Conservation (phyloP, 2,888 invertebrate genomes). For the Orthosia cruda region DNA sequence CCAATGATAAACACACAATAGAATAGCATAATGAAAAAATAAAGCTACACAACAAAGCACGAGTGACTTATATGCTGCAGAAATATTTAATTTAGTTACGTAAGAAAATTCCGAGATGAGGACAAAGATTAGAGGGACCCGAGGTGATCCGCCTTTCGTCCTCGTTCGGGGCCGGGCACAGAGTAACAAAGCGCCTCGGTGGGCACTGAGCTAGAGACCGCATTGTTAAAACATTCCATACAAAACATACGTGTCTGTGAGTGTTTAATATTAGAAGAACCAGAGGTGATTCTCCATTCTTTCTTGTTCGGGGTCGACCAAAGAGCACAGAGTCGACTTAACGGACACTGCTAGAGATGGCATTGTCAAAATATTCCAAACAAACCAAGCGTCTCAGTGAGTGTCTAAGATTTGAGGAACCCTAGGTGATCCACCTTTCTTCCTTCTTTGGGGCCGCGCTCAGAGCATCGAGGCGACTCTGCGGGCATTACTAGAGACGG, state of each 20-base stretch:
- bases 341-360: too few species aligned
- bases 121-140: constrained; percentile 43
- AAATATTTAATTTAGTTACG: constrained; percentile 54
- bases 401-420: too few species aligned
- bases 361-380: too few species aligned
- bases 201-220: background rate
- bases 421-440: too few species aligned
- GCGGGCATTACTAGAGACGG: too few species aligned
- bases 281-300: constrained; percentile 32
- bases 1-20: background rate
- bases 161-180: constrained; percentile 1
- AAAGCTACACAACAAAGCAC: constrained; percentile 5
- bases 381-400: too few species aligned
- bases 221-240: too few species aligned
- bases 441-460: too few species aligned
- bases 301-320: too few species aligned
- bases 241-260: too few species aligned
- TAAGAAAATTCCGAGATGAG: constrained; percentile 34
- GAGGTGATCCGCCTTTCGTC: constrained; percentile 22
- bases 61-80: constrained; percentile 9
- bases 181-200: background rate
- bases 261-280: constrained; percentile 31
- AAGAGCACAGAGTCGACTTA: too few species aligned
- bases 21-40: constrained; percentile 6
- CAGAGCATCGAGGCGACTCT: too few species aligned